phyloP scores from a whole-genome alignment of 1,140 invertebrate species.

The Micrasema longulum region DNA sequence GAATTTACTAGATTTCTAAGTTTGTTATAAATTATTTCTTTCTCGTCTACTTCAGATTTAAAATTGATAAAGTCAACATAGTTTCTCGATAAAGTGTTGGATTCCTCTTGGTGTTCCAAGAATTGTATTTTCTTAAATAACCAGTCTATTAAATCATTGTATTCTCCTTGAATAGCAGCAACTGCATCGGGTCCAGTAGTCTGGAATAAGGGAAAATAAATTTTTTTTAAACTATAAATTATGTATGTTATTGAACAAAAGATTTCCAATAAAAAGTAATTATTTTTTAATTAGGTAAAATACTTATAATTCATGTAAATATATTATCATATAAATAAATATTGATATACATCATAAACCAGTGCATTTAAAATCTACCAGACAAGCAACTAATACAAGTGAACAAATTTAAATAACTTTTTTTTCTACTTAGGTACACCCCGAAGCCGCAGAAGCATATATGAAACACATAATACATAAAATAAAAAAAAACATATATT shows the following conservation, averaged over 20 bases:
- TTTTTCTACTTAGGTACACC: background rate
- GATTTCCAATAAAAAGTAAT: too few relatives aligned
- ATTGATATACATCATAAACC: too few relatives aligned
- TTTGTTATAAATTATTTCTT: conserved; percentile 76
- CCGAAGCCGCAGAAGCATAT: too few relatives aligned
- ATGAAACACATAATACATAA: too few relatives aligned
- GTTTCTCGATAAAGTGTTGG: conserved; percentile 73
- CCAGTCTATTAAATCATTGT: conserved; percentile 84
- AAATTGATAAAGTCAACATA: conserved; percentile 79
- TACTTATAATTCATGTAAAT: too few relatives aligned
- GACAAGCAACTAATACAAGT: too few relatives aligned
- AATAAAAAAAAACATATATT: conserved; percentile 6
- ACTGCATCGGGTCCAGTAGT: conserved; percentile 76
- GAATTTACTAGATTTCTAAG: conserved; percentile 81
- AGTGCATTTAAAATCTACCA: too few relatives aligned
- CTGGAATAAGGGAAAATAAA: conserved; percentile 56
- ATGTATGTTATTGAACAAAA: too few relatives aligned
- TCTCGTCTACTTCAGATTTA: conserved; percentile 78
- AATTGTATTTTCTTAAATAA: conserved; percentile 79
- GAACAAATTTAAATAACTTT: too few relatives aligned
- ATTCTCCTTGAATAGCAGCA: conserved; percentile 82
- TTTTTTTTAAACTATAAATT: too few relatives aligned
- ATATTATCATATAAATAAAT: too few relatives aligned
- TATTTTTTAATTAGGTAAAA: too few relatives aligned
- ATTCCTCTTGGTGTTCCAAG: conserved; percentile 77